A percentile compares a stretch with the other conserved stretches of the same genome.
Conservation (phyloP, 1,140 invertebrate genomes). For the Brachionus paranguensis region DNA sequence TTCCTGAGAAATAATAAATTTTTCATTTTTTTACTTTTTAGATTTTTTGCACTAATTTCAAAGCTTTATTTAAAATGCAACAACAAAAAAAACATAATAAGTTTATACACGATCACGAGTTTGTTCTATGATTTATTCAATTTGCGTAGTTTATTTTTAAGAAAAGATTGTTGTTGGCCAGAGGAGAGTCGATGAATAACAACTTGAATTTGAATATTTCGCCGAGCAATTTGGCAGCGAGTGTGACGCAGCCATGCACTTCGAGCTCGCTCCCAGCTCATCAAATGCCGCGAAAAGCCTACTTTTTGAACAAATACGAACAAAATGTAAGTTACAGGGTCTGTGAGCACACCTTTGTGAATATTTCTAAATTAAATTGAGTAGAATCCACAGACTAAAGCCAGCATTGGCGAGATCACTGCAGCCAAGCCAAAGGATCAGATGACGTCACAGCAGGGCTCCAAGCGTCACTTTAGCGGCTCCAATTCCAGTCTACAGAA, state of each 20-base stretch:
- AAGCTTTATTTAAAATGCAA: not conserved
- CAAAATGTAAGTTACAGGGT: not conserved
- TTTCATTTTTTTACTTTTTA: not conserved
- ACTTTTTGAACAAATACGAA: constrained; percentile 31
- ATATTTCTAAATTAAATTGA: not conserved
- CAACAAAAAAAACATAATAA: not conserved
- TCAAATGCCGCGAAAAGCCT: constrained; percentile 20
- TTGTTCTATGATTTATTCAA: not conserved
- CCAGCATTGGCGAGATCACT: not conserved
- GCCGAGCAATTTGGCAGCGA: not conserved
- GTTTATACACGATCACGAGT: not conserved
- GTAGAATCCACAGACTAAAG: not conserved
- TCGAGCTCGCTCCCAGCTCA: not conserved
- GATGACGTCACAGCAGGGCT: not conserved
- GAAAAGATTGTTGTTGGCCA: not conserved
- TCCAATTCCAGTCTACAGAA: constrained; percentile 30
- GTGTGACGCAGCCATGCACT: not conserved
- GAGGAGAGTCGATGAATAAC: not conserved
- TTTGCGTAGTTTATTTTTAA: not conserved
- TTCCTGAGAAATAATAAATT: not conserved
- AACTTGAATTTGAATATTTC: not conserved
- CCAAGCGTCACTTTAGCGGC: constrained; percentile 27
- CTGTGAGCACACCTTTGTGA: not conserved
- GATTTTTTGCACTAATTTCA: not conserved
- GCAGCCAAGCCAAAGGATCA: not conserved